Evolutionary conservation across 2,888 invertebrate species (phyloP), one percentile per base, ranked within the genome.

Genomic region (Stenodema calcarata): DNA sequence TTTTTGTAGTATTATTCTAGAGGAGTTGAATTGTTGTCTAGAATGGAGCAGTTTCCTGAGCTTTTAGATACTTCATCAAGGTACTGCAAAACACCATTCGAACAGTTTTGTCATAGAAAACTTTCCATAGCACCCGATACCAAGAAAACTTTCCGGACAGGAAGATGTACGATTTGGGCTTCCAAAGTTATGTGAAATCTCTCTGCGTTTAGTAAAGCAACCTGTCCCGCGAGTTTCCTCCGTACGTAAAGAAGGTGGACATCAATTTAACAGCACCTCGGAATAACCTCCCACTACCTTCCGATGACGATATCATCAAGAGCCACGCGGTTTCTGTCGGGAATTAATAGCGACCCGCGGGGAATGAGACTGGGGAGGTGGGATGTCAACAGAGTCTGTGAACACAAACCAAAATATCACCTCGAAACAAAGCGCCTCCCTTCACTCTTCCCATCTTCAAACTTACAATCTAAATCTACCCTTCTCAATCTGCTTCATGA

Each of bases 341-440:
- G 35, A 73, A 73, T 73, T 73, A 73, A 73, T 73, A 70, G 70
- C 70, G 16, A n/a, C 1, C 50, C n/a, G 1, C 23, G 62, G 62
- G 35, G 73, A 30, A 16, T 9, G 35, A 18, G 73, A 23, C 27
- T 16, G 23, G 12, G 9, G 28, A 16, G 69, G 69, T 7, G 47
- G 73, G 73, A n/a, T 73, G 35, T 73, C 73, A 73, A 73, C 73
- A 73, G 35, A 73, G 73, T 41, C 73, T 73, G 73, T 73, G 73
- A 41, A 35, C 73, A 73, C 73, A 73, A 73, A 73, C 73, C 73
- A 73, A 73, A 73, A 73, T 73, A 73, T 73, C 73, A 41, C 35
- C 73, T 73, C 35, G 23, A 62, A 18, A 62, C 62, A 73, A 73
- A 73, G 73, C 16, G 7, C 73, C 73, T 41, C 73, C 62, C 62